Percentiles rank a stretch among this genome's conserved stretches.
phyloP scores from a whole-genome alignment of 1,140 invertebrate genomes.

The Drosophila serrata region DNA sequence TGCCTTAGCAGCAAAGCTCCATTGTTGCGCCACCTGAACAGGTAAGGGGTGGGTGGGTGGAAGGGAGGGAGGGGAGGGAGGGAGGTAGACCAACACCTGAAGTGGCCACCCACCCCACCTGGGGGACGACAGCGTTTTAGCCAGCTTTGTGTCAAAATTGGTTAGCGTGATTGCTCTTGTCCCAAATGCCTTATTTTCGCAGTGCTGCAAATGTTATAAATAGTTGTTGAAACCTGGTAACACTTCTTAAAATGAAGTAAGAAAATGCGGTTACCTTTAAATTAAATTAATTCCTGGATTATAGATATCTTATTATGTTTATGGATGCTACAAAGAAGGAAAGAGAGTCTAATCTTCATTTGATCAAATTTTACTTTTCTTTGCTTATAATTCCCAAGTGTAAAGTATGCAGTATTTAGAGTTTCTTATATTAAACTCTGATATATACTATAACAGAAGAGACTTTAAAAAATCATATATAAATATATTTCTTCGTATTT shows the following conservation, averaged over 20 bases:
- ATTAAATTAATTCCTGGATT: not conserved
- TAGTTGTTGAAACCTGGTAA: not conserved
- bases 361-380: not conserved
- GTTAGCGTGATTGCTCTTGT: conserved; percentile 74
- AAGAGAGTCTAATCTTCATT: not conserved
- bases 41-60: not conserved
- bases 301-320: not conserved
- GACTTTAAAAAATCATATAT: not conserved
- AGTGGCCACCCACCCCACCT: conserved; percentile 8
- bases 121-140: conserved; percentile 59
- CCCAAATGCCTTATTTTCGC: conserved; percentile 1
- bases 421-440: not conserved
- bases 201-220: not conserved
- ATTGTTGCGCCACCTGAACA: conserved; percentile 48
- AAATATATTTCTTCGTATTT: not conserved
- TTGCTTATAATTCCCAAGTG: not conserved
- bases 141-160: conserved; percentile 78
- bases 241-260: not conserved
- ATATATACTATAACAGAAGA: not conserved
- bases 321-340: not conserved
- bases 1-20: conserved; percentile 27
- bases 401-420: not conserved
- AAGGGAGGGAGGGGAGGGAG: too few relatives aligned
- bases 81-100: conserved; percentile 2
- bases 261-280: too few relatives aligned